These are phyloP conservation scores for Drosophila repletoides DNA, from an alignment of 1,140 invertebrate species.

Conservation along the genomic window DNA sequence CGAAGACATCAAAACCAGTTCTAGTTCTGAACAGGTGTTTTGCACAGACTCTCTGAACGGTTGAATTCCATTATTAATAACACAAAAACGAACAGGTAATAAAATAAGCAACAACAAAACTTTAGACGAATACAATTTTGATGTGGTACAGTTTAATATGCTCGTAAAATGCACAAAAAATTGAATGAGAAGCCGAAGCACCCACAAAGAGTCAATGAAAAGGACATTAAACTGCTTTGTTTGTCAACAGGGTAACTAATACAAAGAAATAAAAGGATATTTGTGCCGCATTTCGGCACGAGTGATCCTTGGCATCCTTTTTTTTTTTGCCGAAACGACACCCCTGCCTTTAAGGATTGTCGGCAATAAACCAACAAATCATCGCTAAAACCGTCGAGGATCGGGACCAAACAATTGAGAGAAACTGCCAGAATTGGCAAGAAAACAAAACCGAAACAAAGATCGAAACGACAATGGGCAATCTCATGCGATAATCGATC, in stretches of 20 bases:
- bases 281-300: slow-evolving; percentile 68
- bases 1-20: slow-evolving; percentile 59
- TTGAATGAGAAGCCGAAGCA: slow-evolving; percentile 28
- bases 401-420: slow-evolving; percentile 21
- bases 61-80: slow-evolving; percentile 72
- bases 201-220: slow-evolving; percentile 61
- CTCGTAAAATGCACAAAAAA: slow-evolving; percentile 40
- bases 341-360: slow-evolving; percentile 36
- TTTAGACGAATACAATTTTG: too few relatives aligned
- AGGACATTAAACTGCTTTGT: slow-evolving; percentile 31
- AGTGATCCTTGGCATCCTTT: slow-evolving; percentile 32
- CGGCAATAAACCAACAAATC: slow-evolving; percentile 77
- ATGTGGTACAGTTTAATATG: too few relatives aligned
- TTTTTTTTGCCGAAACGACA: slow-evolving; percentile 6
- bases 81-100: slow-evolving; percentile 34
- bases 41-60: slow-evolving; percentile 6
- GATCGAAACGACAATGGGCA: slow-evolving; percentile 11
- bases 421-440: slow-evolving; percentile 58
- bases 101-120: slow-evolving; percentile 28
- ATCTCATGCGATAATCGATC: slow-evolving; percentile 68
- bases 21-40: slow-evolving; percentile 63
- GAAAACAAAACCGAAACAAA: slow-evolving; percentile 39
- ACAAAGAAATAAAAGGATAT: slow-evolving; percentile 41
- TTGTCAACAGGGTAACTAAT: slow-evolving; percentile 50
- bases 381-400: slow-evolving; percentile 51